phyloP scores from a whole-genome alignment of 2,113 vertebrate species.

The Sterrhoptilus dennistouni region DNA sequence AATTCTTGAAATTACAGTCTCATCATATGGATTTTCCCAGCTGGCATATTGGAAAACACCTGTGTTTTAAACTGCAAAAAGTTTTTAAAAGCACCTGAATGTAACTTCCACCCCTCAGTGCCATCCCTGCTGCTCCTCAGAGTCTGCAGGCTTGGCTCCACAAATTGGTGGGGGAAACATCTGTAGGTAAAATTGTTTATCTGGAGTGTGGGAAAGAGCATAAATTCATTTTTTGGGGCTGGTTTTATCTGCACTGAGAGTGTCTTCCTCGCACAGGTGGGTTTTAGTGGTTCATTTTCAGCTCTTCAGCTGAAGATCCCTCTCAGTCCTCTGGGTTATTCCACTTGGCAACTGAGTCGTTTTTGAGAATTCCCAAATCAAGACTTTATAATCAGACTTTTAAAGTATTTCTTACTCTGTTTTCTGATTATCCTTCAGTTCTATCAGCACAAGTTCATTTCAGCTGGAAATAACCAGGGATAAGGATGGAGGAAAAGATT shows the following conservation, averaged over 20 bases:
- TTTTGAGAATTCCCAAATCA: background rate
- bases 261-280: background rate
- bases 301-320: background rate
- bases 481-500: background rate
- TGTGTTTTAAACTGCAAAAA: background rate
- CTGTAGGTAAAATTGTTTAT: background rate
- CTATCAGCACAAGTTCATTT: background rate
- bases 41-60: background rate
- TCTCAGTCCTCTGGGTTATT: background rate
- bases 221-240: background rate
- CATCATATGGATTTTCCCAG: background rate
- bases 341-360: background rate
- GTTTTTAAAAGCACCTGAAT: background rate
- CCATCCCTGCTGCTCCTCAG: background rate
- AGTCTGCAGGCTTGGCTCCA: background rate
- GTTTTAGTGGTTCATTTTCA: background rate
- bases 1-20: background rate
- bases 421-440: background rate
- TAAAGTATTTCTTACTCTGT: background rate
- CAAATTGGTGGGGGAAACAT: rapidly evolving
- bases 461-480: background rate
- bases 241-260: background rate
- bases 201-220: background rate
- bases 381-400: background rate
- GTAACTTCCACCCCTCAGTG: background rate